Base-by-base conservation (phyloP, 2,888 invertebrate species). In the Ellobium chinense region DNA sequence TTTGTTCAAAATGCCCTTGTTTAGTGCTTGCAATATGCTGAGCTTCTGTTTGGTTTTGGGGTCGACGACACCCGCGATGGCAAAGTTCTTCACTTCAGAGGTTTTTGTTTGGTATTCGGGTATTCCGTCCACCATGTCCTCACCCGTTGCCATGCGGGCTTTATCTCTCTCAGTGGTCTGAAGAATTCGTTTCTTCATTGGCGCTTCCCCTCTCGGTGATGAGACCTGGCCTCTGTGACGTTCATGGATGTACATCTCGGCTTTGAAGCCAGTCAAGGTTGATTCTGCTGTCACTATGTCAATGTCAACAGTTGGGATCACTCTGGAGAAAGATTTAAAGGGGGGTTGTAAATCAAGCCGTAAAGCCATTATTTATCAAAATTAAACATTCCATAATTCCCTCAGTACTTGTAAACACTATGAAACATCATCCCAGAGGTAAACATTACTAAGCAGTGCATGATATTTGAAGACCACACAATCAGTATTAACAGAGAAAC, bases 1-100 rank as follows among this genome's bases (percentile, higher is more conserved):
- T 79, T 90, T 89, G 62, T 81, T 63, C 0, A 81, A 24, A 24
- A 81, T 27, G n/a, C 83, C 82, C 9, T 46, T 62, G 14, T 78
- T 46, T 34, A 83, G 54, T 82, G 93, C 92, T 74, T 91, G 88
- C 72, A 89, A 87, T 4, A 91, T 89, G 69, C 89, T 90, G 58
- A 92, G 84, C 63, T 87, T 85, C 62, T 89, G 87, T 27, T 87
- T 85, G 21, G 84, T 90, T 62, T 89, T 82, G 2, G 92, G 92
- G 62, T 92, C 91, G 34, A 91, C 82, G 5, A 92, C 91, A 1
- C 91, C 92, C 24, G 84, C 83, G 34, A 91, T 90, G 66, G 88
- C 86, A 76, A 91, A 91, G 1, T 86, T 87, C 62, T 87, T 86
- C 0, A 86, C 86, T 73, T 90, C 89, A 37, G 62, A 75, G 24